Evolutionary conservation across 2,113 vertebrate species (phyloP).

Genomic region (Pseudonaja textilis): DNA sequence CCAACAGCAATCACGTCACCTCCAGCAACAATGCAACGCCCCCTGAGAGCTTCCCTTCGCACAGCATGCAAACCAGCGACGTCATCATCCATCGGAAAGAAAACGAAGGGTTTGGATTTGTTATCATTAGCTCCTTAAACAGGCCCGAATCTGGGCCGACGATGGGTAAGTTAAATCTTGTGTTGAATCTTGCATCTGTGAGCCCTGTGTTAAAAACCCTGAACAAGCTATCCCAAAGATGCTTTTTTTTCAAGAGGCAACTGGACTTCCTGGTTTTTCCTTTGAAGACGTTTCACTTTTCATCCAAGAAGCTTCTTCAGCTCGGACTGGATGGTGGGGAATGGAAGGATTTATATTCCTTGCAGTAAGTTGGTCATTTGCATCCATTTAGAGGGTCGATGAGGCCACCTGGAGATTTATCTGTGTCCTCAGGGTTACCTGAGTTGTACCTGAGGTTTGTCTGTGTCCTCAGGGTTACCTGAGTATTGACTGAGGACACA

Average conservation of each 20-base stretch:
- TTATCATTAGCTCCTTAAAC: slow-evolving; percentile 98
- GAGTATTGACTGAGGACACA: too few relatives aligned
- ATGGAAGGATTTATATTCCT: too few relatives aligned
- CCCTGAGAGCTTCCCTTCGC: slow-evolving; percentile 73
- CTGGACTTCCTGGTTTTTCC: background rate
- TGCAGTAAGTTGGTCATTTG: too few relatives aligned
- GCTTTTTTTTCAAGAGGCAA: background rate
- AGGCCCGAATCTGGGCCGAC: slow-evolving; percentile 84
- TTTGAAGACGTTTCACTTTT: background rate
- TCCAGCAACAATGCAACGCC: slow-evolving; percentile 72
- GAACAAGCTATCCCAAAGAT: background rate
- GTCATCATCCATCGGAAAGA: slow-evolving; percentile 94
- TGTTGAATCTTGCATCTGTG: background rate
- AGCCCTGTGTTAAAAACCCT: background rate
- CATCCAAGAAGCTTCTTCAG: background rate
- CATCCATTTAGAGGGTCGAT: too few relatives aligned
- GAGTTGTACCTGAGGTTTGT: too few relatives aligned
- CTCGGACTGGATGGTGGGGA: too few relatives aligned
- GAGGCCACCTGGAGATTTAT: too few relatives aligned
- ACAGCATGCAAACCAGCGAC: slow-evolving; percentile 83
- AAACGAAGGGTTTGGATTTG: slow-evolving; percentile 96
- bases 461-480: too few relatives aligned
- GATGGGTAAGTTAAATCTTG: slow-evolving; percentile 79
- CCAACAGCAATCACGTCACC: slow-evolving; percentile 79
- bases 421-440: too few relatives aligned